Evolutionary conservation across 2,113 vertebrate genomes (phyloP), one percentile per base, ranked within the genome.

Genomic region (Tragelaphus strepsiceros): DNA sequence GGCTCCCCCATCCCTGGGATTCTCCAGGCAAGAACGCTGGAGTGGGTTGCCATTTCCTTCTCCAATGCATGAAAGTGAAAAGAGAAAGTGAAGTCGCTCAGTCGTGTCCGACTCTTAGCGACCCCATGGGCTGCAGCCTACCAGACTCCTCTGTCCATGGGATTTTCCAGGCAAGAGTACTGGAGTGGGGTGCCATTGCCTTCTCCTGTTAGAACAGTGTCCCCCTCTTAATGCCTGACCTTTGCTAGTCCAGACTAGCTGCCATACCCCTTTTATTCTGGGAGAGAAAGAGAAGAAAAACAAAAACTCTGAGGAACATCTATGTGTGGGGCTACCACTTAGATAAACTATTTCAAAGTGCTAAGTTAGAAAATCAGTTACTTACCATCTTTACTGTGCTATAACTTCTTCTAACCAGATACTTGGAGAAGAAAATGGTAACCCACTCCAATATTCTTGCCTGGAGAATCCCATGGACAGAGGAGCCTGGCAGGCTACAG

Each of bases 321-420:
- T 21, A 19, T 5, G 2, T 9, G 1, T 24, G 32, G 3, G 7
- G 26, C 26, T 74, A 51, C 32, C 24, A 3, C 1, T 32, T 3
- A 91, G 35, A 89, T 24, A n/a, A 64, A 59, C 59, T 12, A 43
- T 43, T 87, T 7, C 51, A n/a, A 71, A 77, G 46, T 22, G 22
- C 3, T n/a, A 67, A 86, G 43, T 54, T n/a, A 92, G 32, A 19
- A 62, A 93, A 35, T 59, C 3, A 32, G 26, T 64, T 64, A 93
- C 49, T 71, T 78, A 94, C 22, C 19, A 13, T 93, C 30, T 71
- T 67, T 54, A 82, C 30, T 49, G 35, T 16, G 39, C 22, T 67
- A 19, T 35, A 43, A 61, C 43, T 43, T 39, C n/a, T 39, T 39
- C 78, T 78, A 78, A n/a, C 12, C 28, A 91, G n/a, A 91, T 49